Evolutionary conservation across 2,888 invertebrate genomes (phyloP).

Genomic region (Magallana nippona): DNA sequence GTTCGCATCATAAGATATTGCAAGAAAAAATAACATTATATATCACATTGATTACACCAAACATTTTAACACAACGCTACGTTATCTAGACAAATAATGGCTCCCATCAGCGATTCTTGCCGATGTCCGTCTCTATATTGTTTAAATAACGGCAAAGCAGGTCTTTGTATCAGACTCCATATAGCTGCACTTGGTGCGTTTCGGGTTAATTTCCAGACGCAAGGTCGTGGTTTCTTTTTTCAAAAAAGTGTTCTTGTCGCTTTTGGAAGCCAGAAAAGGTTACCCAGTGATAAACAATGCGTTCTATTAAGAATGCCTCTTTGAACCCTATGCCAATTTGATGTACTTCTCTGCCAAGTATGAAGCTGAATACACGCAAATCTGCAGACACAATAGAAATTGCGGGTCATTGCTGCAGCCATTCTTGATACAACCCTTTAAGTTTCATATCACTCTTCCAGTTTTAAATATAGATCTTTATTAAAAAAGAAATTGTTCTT

Average conservation of each 20-base stretch:
- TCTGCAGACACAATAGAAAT: background rate
- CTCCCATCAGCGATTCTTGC: background rate
- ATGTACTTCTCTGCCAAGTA: background rate
- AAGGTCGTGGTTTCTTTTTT: background rate
- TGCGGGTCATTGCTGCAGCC: background rate
- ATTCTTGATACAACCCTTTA: too few species aligned
- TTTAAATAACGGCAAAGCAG: background rate
- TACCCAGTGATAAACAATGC: constrained; percentile 13
- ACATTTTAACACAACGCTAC: constrained; percentile 17
- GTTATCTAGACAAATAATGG: constrained; percentile 14
- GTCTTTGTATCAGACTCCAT: too few species aligned
- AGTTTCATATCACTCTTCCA: too few species aligned
- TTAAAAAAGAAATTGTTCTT: too few species aligned
- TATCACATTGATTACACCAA: constrained; percentile 21
- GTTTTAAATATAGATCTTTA: too few species aligned
- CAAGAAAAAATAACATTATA: constrained; percentile 17
- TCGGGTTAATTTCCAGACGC: too few species aligned
- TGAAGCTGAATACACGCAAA: background rate
- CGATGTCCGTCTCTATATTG: background rate
- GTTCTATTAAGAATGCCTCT: background rate
- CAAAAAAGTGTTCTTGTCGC: background rate
- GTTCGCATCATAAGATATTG: constrained; percentile 33
- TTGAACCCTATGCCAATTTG: constrained; percentile 17
- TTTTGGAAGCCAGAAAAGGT: background rate
- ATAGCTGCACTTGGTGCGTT: too few species aligned